Evolutionary conservation across 2,113 vertebrate genomes (phyloP).

Genomic region (Nipponia nippon): DNA sequence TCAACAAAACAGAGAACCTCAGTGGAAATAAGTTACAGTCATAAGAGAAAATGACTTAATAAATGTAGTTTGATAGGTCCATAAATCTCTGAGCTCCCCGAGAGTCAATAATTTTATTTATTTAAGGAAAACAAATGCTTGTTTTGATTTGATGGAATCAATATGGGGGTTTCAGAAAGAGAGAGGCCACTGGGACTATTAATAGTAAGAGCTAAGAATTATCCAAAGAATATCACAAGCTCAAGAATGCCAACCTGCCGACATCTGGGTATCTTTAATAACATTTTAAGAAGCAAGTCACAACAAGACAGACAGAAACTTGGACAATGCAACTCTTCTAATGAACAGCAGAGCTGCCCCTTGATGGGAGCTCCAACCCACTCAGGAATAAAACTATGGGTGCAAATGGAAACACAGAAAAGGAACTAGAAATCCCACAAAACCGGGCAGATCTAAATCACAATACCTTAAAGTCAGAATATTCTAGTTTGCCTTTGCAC

Average conservation of each 20-base stretch:
- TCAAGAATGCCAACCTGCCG: neutral
- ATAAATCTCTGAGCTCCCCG: neutral
- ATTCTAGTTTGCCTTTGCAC: neutral
- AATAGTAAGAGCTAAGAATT: neutral
- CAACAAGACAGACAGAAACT: neutral
- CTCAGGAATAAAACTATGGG: neutral
- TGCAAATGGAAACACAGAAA: neutral
- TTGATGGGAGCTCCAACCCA: neutral
- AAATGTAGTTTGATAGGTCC: neutral
- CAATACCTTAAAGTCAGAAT: neutral
- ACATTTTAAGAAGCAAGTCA: neutral
- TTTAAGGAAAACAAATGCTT: neutral
- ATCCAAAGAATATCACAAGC: neutral
- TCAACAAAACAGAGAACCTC: neutral
- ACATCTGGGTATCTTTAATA: neutral
- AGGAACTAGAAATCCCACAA: neutral
- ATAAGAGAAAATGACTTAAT: neutral
- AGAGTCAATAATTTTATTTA: neutral
- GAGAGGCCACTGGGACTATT: neutral
- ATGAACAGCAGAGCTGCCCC: neutral
- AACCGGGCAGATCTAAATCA: neutral
- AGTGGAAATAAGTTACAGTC: neutral
- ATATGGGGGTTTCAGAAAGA: neutral
- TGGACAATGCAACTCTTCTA: too few species aligned
- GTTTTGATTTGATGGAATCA: neutral